Base-by-base conservation (phyloP, 1,140 invertebrate species). In the Drosophila guanche region DNA sequence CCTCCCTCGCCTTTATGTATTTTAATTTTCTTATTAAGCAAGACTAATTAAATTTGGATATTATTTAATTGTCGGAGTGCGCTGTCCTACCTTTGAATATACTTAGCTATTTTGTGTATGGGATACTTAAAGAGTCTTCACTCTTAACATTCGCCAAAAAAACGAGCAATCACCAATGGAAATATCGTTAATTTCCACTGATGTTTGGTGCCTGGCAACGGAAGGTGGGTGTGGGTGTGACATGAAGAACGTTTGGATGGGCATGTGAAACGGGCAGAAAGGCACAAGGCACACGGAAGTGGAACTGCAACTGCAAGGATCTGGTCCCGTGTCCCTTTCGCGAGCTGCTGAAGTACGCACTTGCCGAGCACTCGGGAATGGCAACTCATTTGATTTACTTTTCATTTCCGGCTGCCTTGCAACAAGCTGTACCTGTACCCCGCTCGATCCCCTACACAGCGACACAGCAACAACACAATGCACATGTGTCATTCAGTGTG, bases 371-470 rank as follows among this genome's bases (percentile, higher is more conserved):
- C 72, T 45, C 56, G 29, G 51, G 43, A 59, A 62, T 57, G 72
- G 68, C 76, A 59, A 85, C 76, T 90, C 76, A 88, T 90, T 90
- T 90, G 88, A 90, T 90, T 90, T 90, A 90, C 83, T 90, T 88
- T 84, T 84, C 79, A 90, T 90, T 90, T 90, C 88, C 88, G 79
- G 69, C 80, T 83, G 80, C 65, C 55, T 61, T 59, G 65, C 65
- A 70, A 59, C 73, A 74, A 60, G 54, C 46, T 57, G 37, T 43
- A 33, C 33, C 22, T 23, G 57, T 45, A 41, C 53, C 48, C 41
- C 7, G 22, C 10, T 22, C 7, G 43, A 29, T 10, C 5, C 33
- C 48, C 22, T 5, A 48, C 71, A 42, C 51, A 37, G 33, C 33
- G 10, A 37, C 33, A 37, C 29, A 8, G 2, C 29, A 27, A 27